phyloP scores from a whole-genome alignment of 2,888 invertebrate species.

The Eulithis prunata region DNA sequence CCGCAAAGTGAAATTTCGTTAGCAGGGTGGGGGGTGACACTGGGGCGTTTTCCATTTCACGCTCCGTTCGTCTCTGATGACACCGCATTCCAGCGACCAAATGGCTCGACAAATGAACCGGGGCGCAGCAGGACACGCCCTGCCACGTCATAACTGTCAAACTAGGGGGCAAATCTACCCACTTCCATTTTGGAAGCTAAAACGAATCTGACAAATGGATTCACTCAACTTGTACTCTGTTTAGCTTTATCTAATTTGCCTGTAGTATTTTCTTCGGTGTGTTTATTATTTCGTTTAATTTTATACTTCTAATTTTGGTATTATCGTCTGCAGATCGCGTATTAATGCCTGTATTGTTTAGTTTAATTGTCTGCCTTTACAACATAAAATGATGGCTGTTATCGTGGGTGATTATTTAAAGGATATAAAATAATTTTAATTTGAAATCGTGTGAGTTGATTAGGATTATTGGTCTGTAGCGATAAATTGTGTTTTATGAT shows the following conservation, averaged over 20 bases:
- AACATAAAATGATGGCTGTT: slow-evolving; percentile 43
- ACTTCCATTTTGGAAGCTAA: slow-evolving; percentile 46
- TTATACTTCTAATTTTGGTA: no score
- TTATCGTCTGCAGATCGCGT: no score
- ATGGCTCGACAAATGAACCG: slow-evolving; percentile 83
- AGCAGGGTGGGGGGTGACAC: slow-evolving; percentile 70
- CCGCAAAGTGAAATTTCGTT: slow-evolving; percentile 70
- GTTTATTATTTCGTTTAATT: no score
- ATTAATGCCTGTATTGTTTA: slow-evolving; percentile 1
- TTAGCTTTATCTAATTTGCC: slow-evolving; percentile 16
- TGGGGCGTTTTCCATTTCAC: slow-evolving; percentile 84
- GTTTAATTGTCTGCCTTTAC: slow-evolving; percentile 19
- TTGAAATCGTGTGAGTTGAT: slow-evolving; percentile 42
- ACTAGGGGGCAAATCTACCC: slow-evolving; percentile 53
- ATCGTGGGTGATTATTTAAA: slow-evolving; percentile 51
- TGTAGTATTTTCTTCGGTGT: not conserved
- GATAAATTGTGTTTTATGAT: slow-evolving; percentile 8
- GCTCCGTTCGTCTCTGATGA: slow-evolving; percentile 81
- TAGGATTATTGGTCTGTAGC: slow-evolving; percentile 13
- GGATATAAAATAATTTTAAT: slow-evolving; percentile 50
- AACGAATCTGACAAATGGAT: slow-evolving; percentile 69
- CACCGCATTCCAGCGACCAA: slow-evolving; percentile 81
- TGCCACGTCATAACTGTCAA: slow-evolving; percentile 78
- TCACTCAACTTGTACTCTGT: slow-evolving; percentile 49
- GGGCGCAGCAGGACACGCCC: slow-evolving; percentile 78